These are phyloP conservation scores for Neoniphon sammara DNA, from an alignment of 2,797 vertebrate species.

Conservation along the genomic window DNA sequence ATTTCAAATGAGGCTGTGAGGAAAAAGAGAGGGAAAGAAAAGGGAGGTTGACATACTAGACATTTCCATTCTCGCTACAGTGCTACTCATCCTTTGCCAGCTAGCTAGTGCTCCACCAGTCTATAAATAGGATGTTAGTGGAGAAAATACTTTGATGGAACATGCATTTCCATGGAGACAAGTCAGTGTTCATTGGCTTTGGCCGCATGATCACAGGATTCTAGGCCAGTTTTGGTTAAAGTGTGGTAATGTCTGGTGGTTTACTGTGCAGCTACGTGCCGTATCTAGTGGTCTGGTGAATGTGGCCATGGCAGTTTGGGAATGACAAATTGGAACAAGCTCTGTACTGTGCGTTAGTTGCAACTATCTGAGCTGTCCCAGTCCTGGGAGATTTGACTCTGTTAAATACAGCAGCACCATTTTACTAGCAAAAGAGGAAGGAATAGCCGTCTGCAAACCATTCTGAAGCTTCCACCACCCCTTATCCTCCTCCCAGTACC, in stretches of 20 bases:
- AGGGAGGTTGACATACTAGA: constrained; percentile 54
- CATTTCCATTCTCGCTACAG: constrained; percentile 66
- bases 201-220: constrained; percentile 35
- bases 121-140: constrained; percentile 77
- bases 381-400: neutral
- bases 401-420: constrained; percentile 18
- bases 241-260: neutral
- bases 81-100: constrained; percentile 67
- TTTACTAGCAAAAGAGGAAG: constrained; percentile 19
- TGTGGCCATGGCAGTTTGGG: constrained; percentile 25
- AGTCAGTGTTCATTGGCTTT: constrained; percentile 33
- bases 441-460: neutral
- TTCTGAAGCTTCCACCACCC: constrained; percentile 10
- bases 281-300: constrained; percentile 11
- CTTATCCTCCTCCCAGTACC: neutral
- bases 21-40: neutral
- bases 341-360: constrained; percentile 15
- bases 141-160: constrained; percentile 62
- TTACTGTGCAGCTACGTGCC: constrained; percentile 31
- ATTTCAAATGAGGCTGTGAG: constrained; percentile 52
- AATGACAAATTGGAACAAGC: constrained; percentile 24
- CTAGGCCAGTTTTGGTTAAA: constrained; percentile 25
- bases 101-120: constrained; percentile 44
- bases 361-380: constrained; percentile 18
- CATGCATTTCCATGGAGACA: constrained; percentile 76